phyloP scores from a whole-genome alignment of 2,888 invertebrate species.

The Mechanitis mazaeus region DNA sequence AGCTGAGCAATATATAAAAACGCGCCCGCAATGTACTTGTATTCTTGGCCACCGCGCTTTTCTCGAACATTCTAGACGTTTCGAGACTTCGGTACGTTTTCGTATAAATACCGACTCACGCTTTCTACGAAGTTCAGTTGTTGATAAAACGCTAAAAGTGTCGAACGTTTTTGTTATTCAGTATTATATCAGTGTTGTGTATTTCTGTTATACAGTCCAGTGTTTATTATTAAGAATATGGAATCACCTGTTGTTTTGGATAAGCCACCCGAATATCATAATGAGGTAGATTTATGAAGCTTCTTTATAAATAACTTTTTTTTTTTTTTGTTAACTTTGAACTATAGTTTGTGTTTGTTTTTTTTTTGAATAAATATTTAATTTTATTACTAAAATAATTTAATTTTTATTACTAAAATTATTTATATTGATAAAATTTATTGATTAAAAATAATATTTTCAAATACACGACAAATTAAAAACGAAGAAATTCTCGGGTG shows the following conservation, averaged over 20 bases:
- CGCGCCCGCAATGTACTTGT: conserved; percentile 25
- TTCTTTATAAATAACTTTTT: conserved; percentile 27
- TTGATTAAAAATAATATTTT: conserved; percentile 6
- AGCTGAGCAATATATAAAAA: conserved; percentile 11
- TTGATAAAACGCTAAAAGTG: conserved; percentile 44
- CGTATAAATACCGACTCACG: conserved; percentile 56
- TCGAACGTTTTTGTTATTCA: conserved; percentile 37
- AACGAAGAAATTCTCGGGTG: conserved; percentile 11
- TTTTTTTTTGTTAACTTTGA: neutral
- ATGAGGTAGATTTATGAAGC: conserved; percentile 63
- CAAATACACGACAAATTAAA: conserved; percentile 1
- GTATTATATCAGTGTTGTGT: conserved; percentile 53
- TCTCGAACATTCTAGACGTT: conserved; percentile 53
- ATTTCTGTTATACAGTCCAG: conserved; percentile 61
- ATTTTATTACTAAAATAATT: too few relatives aligned
- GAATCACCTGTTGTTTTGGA: conserved; percentile 79
- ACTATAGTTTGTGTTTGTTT: neutral
- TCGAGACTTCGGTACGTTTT: conserved; percentile 37
- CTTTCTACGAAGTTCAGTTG: conserved; percentile 53
- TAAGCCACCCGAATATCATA: conserved; percentile 76
- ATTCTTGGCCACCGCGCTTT: conserved; percentile 31
- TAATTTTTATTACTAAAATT: too few relatives aligned
- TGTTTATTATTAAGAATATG: conserved; percentile 60
- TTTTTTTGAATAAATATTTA: too few relatives aligned
- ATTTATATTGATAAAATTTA: too few relatives aligned